These are phyloP conservation scores for Zhuqinia jingwanae DNA, from an alignment of 2,888 invertebrate species.

Conservation along the genomic window DNA sequence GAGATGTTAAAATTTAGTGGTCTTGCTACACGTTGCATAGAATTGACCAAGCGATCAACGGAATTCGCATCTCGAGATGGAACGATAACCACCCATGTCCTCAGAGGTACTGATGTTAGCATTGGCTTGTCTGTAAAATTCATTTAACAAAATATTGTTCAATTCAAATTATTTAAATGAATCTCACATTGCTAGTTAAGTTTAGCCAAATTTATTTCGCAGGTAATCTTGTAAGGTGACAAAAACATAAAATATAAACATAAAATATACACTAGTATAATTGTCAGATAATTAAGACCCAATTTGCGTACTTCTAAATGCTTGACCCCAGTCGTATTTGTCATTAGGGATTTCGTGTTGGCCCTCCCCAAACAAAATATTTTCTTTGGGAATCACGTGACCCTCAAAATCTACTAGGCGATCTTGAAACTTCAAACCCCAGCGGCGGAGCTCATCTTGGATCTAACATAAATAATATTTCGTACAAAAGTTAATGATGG, in stretches of 20 bases:
- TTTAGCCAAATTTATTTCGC: no score
- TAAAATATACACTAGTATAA: no score
- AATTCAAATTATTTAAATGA: no score
- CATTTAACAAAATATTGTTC: not conserved
- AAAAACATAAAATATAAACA: not conserved
- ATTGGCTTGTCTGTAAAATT: slow-evolving; percentile 65
- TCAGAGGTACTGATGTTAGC: slow-evolving; percentile 43
- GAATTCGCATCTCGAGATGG: slow-evolving; percentile 53
- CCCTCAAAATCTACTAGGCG: slow-evolving; percentile 60
- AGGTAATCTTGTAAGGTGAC: not conserved
- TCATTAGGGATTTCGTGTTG: slow-evolving; percentile 58
- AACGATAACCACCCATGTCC: slow-evolving; percentile 68
- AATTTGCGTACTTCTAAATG: slow-evolving; percentile 62
- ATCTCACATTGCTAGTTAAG: no score
- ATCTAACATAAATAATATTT: slow-evolving; percentile 52
- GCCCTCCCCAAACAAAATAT: slow-evolving; percentile 53
- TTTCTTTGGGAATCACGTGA: slow-evolving; percentile 61
- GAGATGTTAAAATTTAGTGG: slow-evolving; percentile 45
- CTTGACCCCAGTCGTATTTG: slow-evolving; percentile 61
- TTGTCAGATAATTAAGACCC: no score
- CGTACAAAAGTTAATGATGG: not conserved
- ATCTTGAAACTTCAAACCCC: slow-evolving; percentile 68
- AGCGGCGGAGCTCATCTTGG: slow-evolving; percentile 57
- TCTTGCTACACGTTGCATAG: slow-evolving; percentile 57
- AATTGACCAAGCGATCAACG: slow-evolving; percentile 50